These are phyloP conservation scores for Tupaia tana DNA, from an alignment of 2,113 vertebrate species.

Conservation along the genomic window DNA sequence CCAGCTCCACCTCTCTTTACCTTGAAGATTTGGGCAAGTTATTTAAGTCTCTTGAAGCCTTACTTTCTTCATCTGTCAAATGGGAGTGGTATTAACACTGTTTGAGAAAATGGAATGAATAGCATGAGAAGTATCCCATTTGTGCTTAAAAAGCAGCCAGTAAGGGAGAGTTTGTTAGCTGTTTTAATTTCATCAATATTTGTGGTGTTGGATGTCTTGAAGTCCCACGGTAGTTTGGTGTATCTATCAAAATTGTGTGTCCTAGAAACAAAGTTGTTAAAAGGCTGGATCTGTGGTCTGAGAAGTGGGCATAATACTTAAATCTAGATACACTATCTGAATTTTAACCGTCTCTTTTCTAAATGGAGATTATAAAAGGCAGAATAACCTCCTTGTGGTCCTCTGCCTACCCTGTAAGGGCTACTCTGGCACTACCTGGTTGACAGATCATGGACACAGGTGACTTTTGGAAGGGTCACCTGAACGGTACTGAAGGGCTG, in stretches of 20 bases:
- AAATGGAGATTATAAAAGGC: background rate
- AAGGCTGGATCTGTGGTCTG: background rate
- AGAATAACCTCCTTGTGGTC: fast-evolving
- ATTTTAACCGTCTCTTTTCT: slow-evolving; percentile 9
- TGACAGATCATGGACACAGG: background rate
- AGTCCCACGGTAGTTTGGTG: background rate
- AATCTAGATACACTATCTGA: background rate
- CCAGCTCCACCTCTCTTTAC: background rate
- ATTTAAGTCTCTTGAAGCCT: background rate
- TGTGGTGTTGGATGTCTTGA: background rate
- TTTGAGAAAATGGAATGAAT: background rate
- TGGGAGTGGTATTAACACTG: background rate
- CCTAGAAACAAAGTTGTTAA: background rate
- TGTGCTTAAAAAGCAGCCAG: background rate
- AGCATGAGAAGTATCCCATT: background rate
- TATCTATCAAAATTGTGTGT: background rate
- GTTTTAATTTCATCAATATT: background rate
- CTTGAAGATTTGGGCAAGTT: background rate
- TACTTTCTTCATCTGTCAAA: background rate
- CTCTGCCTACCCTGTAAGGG: background rate
- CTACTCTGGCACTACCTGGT: background rate
- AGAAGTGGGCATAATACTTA: fast-evolving
- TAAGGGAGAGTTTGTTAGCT: too few species aligned
- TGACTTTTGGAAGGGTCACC: background rate
- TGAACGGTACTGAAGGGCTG: background rate